phyloP scores from a whole-genome alignment of 2,888 invertebrate genomes.

The Aspidiotus destructor region DNA sequence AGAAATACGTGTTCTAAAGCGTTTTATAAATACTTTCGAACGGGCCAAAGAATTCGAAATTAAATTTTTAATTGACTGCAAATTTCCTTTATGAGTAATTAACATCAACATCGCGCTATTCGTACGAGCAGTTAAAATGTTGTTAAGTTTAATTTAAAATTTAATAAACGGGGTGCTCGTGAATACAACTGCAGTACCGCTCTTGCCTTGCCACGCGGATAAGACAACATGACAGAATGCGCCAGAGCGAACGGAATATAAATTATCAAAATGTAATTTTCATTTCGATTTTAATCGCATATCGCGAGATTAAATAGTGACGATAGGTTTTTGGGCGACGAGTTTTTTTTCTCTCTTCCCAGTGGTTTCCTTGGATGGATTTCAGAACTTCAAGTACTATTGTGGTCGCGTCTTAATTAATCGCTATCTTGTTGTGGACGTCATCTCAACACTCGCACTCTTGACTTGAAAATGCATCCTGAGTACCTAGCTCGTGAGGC shows the following conservation, averaged over 20 bases:
- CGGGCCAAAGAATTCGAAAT: slow-evolving; percentile 15
- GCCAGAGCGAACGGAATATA: background rate
- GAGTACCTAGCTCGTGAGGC: too few relatives aligned
- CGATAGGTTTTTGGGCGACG: slow-evolving; percentile 2
- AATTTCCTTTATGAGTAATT: slow-evolving; percentile 28
- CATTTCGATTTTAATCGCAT: background rate
- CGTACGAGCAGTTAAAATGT: slow-evolving; percentile 27
- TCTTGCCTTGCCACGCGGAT: too few relatives aligned
- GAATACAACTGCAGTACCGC: background rate
- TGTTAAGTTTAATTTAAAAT: slow-evolving; percentile 28
- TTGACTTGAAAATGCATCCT: too few relatives aligned
- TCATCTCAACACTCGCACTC: too few relatives aligned
- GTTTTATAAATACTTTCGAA: background rate
- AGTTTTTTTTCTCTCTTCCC: background rate
- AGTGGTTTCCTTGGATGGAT: too few relatives aligned
- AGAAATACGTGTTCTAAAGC: background rate
- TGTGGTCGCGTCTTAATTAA: background rate
- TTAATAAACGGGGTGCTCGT: slow-evolving; percentile 14
- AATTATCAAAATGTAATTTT: slow-evolving; percentile 1
- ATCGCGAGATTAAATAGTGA: background rate
- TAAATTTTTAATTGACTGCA: slow-evolving; percentile 31
- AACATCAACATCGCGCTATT: slow-evolving; percentile 15
- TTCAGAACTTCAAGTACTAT: too few relatives aligned
- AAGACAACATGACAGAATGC: background rate
- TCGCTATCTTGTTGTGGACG: background rate